Base-by-base conservation (phyloP, 2,113 vertebrate genomes). In the Urocitellus parryii region DNA sequence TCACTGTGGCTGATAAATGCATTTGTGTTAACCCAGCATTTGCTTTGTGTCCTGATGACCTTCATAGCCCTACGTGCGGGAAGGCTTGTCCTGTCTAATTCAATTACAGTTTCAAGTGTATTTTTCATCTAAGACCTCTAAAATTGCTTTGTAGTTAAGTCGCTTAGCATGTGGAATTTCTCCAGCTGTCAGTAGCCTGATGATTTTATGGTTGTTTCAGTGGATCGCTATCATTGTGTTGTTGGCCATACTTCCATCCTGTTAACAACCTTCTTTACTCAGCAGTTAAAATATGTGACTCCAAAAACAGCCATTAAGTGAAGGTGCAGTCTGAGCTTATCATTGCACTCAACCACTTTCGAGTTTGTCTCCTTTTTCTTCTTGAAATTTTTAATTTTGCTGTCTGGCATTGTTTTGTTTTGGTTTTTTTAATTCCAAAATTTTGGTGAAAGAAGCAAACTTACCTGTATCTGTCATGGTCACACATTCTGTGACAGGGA, bases 1-100 rank as follows among this genome's bases (percentile, higher is more conserved):
- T 99, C 99, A 99, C 99, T 99, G 99, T 99, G 99, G 99, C 99
- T 99, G 99, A 99, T 98, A 97, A 97, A 97, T 96, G 95, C 98
- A 92, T 86, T 97, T 95, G 90, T 97, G 98, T 97, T 95, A 94
- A 80, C 96, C 79, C 0, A 0, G 83, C 96, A n/a, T 98, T 96
- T 93, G 88, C 73, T 0, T 96, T 91, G 96, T 95, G 29, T 98
- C 92, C 67, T 78, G 16, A 4, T n/a, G 65, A 70, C 90, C 73
- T 20, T 74, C 22, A 0, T 11, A 77, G 86, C 51, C 34, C 53
- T 63, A 1, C 4, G 0, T 14, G 45, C 82, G 14, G 58, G 12
- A 13, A 61, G 78, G 74, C 90, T 84, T 93, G 51, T 67, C 42
- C 91, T 92, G n/a, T 58, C 42, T 87, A 76, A 96, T 56, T 79